Percentiles rank a stretch among this genome's conserved stretches.
Conservation (phyloP, 2,797 vertebrate species). For the Rhinophrynus dorsalis region DNA sequence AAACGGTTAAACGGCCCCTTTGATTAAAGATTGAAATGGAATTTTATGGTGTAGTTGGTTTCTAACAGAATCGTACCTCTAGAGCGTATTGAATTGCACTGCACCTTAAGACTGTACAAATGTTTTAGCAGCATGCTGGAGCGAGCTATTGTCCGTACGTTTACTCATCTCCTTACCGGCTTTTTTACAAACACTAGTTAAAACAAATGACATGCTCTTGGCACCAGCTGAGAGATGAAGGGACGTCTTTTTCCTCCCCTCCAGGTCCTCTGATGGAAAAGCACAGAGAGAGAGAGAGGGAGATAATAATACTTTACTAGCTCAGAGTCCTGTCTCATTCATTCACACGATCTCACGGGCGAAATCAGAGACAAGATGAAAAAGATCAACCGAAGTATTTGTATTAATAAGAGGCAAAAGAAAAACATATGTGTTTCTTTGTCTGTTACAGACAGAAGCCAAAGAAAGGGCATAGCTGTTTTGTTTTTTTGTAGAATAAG, state of each 20-base stretch:
- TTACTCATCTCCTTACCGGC: not conserved
- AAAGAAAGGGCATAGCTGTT: no score
- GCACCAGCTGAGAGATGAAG: constrained; percentile 21
- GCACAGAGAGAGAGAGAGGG: constrained; percentile 5
- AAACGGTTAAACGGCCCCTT: no score
- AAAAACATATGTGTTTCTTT: constrained; percentile 21
- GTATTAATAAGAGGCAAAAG: constrained; percentile 23
- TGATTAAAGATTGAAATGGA: no score
- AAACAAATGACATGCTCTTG: constrained; percentile 14
- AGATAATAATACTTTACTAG: constrained; percentile 18
- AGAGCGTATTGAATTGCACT: no score
- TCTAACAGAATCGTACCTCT: no score
- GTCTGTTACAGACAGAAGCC: not conserved
- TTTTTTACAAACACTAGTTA: not conserved
- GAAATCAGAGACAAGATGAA: constrained; percentile 41
- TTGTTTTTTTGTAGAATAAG: not conserved
- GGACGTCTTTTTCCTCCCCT: constrained; percentile 27
- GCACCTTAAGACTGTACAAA: not conserved
- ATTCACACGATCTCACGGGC: constrained; percentile 6
- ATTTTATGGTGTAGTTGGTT: no score
- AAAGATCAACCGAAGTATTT: constrained; percentile 10
- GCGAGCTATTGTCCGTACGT: constrained; percentile 15
- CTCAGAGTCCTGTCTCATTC: constrained; percentile 11
- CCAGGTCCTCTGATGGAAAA: constrained; percentile 39
- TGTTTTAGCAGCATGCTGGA: constrained; percentile 1